Conservation (phyloP, 2,797 vertebrate genomes). For the Macrochelys suwanniensis region DNA sequence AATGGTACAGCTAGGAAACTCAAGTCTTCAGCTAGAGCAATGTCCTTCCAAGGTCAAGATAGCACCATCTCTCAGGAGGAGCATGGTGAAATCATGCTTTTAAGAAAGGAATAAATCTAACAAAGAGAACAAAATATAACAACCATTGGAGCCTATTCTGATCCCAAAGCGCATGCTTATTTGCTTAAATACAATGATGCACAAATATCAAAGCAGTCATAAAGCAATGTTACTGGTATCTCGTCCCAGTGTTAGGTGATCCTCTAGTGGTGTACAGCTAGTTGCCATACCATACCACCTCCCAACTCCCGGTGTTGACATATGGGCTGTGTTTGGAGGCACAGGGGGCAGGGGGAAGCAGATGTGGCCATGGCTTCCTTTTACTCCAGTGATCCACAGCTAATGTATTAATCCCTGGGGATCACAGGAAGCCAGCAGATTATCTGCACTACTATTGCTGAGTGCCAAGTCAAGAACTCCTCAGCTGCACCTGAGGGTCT, state of each 20-base stretch:
- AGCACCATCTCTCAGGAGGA: not conserved
- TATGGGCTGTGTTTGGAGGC: accelerated
- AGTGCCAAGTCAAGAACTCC: not conserved
- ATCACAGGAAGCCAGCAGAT: not conserved
- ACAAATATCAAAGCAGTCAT: not conserved
- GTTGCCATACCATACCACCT: not conserved
- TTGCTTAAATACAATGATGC: not conserved
- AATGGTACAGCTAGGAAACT: not conserved
- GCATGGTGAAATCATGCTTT: not conserved
- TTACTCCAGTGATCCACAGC: not conserved
- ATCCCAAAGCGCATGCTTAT: not conserved
- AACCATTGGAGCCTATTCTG: not conserved
- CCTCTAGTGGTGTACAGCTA: not conserved
- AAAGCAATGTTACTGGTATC: not conserved
- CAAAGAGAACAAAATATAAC: not conserved
- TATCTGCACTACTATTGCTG: not conserved
- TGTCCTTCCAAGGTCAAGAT: not conserved
- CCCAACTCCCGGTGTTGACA: not conserved
- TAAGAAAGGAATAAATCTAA: not conserved
- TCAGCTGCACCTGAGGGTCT: not conserved
- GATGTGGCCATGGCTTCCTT: not conserved
- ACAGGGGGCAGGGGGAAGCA: not conserved
- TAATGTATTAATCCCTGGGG: not conserved
- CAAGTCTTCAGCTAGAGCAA: not conserved
- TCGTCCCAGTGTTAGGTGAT: accelerated